Evolutionary conservation across 2,797 vertebrate genomes (phyloP).

Genomic region (Odontamblyopus rebecca): DNA sequence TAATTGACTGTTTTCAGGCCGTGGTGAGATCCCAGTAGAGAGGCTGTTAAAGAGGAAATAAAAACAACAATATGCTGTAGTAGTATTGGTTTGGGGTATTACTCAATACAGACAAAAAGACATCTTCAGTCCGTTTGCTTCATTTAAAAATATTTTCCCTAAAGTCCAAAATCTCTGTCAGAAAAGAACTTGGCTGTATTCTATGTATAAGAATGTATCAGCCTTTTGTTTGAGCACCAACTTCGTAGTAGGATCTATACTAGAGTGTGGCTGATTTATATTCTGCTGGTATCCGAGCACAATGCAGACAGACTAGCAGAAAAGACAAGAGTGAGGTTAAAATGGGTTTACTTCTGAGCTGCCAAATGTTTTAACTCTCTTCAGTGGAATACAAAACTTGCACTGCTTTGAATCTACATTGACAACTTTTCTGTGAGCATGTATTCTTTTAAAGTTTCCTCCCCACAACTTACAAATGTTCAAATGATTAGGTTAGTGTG

Average conservation of each 20-base stretch:
- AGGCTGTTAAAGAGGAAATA: too few relatives aligned
- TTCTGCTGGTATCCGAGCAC: constrained; percentile 45
- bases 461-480: constrained; percentile 19
- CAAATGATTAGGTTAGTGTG: constrained; percentile 40
- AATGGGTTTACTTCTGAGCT: constrained; percentile 47
- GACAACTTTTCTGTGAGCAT: constrained; percentile 56
- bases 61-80: too few relatives aligned
- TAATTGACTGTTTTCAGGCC: too few relatives aligned
- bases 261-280: constrained; percentile 46
- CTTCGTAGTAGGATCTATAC: constrained; percentile 35
- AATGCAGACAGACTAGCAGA: constrained; percentile 13
- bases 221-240: constrained; percentile 32
- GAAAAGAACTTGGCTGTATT: background rate
- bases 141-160: background rate
- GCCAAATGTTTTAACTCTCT: constrained; percentile 50
- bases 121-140: background rate
- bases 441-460: background rate
- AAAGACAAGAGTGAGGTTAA: constrained; percentile 12
- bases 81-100: background rate
- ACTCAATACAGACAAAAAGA: background rate
- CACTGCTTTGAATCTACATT: constrained; percentile 43
- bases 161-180: too few relatives aligned
- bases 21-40: background rate
- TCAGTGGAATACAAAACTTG: constrained; percentile 51
- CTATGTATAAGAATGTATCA: background rate